A percentile compares a stretch with the other conserved stretches of the same genome.
Evolutionary conservation across 2,797 vertebrate species (phyloP).

Genomic region (Hapalemur alaotrensis): DNA sequence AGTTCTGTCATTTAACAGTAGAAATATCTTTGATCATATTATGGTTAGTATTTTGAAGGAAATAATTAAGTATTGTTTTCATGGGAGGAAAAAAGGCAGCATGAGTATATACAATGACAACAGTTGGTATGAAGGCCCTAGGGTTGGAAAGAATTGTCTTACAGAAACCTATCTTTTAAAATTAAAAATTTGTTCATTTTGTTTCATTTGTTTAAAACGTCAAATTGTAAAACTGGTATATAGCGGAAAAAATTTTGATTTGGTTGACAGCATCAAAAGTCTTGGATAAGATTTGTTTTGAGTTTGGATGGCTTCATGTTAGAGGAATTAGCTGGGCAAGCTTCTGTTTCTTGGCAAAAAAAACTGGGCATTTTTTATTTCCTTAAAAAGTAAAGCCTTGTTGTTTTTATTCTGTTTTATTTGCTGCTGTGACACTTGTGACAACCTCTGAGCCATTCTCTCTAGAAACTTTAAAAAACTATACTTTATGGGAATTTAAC

Average conservation of each 20-base stretch:
- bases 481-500: background rate
- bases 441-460: background rate
- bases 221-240: background rate
- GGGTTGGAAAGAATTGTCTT: conserved; percentile 5
- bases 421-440: background rate
- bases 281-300: background rate
- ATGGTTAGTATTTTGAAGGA: background rate
- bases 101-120: background rate
- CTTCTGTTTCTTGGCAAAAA: background rate
- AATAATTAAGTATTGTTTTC: background rate
- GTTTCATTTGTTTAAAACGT: background rate
- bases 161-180: background rate
- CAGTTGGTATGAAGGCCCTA: background rate
- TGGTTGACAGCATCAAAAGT: conserved; percentile 4
- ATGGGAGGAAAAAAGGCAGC: background rate
- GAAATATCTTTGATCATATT: conserved; percentile 8
- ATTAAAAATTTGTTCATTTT: background rate
- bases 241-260: background rate
- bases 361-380: background rate
- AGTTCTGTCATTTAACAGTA: background rate
- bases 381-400: background rate
- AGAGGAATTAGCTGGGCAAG: background rate
- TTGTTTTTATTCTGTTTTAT: background rate
- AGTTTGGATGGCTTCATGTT: background rate
- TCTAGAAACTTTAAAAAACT: background rate